Percentiles rank a stretch among this genome's conserved stretches.
These are phyloP conservation scores for Choristoneura fumiferana DNA, from an alignment of 1,140 invertebrate genomes.

Conservation along the genomic window DNA sequence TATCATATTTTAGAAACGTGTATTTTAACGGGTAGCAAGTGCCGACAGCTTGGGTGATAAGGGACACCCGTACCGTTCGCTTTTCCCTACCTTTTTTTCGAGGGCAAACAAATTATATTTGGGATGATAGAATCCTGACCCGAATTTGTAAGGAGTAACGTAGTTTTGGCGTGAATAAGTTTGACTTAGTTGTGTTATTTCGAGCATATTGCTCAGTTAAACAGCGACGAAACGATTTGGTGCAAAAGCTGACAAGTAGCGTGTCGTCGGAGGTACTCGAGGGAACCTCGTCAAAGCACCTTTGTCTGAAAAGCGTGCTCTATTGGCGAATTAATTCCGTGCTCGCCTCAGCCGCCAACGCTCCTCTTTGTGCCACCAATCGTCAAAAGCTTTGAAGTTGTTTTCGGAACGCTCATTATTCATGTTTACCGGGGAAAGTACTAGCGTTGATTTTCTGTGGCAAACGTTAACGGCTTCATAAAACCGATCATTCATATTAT, in stretches of 20 bases:
- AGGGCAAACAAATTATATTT: no score
- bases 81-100: no score
- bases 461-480: neutral
- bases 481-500: neutral
- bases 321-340: constrained; percentile 57
- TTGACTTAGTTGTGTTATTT: constrained; percentile 7
- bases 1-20: no score
- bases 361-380: constrained; percentile 35
- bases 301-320: constrained; percentile 42
- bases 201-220: constrained; percentile 15
- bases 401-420: constrained; percentile 30
- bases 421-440: neutral
- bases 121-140: no score
- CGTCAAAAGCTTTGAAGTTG: constrained; percentile 38
- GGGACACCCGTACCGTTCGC: no score
- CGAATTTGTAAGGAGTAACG: no score
- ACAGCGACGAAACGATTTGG: constrained; percentile 29
- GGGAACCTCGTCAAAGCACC: constrained; percentile 37
- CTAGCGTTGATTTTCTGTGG: neutral
- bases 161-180: neutral
- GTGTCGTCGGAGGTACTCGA: constrained; percentile 26
- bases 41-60: no score
- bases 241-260: constrained; percentile 21
- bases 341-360: constrained; percentile 30
- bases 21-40: no score